phyloP scores from a whole-genome alignment of 2,888 invertebrate genomes.

The Metalampra italica region DNA sequence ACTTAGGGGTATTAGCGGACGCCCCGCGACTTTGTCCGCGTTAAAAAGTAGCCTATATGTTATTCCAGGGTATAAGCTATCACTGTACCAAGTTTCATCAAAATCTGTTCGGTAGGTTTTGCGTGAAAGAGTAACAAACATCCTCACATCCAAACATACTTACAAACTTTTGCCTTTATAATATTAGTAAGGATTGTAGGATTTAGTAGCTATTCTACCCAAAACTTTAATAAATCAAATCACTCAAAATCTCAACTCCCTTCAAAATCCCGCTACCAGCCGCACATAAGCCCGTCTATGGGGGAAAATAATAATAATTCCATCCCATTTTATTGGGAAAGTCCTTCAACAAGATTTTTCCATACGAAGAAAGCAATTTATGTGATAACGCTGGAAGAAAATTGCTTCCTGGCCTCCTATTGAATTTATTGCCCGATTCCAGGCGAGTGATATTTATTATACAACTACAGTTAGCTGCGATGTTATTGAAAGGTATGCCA shows the following conservation, averaged over 20 bases:
- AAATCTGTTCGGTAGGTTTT: too few species aligned
- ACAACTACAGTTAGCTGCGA: constrained; percentile 27
- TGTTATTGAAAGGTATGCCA: not conserved
- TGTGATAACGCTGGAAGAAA: constrained; percentile 65
- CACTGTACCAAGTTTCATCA: too few species aligned
- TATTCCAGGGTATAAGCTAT: too few species aligned
- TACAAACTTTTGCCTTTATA: too few species aligned
- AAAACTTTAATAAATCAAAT: not conserved
- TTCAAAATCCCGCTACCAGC: not conserved
- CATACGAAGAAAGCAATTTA: constrained; percentile 72
- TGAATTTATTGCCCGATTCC: constrained; percentile 66
- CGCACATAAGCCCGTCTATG: not conserved
- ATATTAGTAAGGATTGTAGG: too few species aligned
- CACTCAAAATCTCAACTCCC: not conserved
- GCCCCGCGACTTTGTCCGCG: too few species aligned
- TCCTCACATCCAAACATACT: too few species aligned
- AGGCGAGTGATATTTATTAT: constrained; percentile 61
- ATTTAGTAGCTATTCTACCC: not conserved
- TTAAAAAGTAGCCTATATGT: too few species aligned
- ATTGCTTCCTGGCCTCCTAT: constrained; percentile 69
- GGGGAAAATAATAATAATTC: constrained; percentile 40
- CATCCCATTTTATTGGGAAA: constrained; percentile 51
- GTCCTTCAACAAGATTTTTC: constrained; percentile 67
- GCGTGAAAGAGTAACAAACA: too few species aligned
- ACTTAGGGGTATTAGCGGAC: too few species aligned